Base-by-base conservation (phyloP, 1,140 invertebrate species). In the Tyrophagus putrescentiae region DNA sequence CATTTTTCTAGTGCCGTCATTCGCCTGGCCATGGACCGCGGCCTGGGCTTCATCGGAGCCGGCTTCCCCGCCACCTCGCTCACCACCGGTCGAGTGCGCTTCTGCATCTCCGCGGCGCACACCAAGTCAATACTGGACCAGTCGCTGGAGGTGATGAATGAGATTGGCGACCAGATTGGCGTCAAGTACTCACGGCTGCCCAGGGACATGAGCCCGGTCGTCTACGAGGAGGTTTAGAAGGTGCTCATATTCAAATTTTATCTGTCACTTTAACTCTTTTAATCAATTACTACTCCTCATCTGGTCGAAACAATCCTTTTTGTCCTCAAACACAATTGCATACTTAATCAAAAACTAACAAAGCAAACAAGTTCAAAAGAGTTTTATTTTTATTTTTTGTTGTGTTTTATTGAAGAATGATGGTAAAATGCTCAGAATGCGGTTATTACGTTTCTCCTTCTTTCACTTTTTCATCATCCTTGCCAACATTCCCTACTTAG, bases 1-100 rank as follows among this genome's bases (percentile, higher is more conserved):
- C 42, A 9, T 42, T 4, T 45, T 4, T 42, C 45, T 33, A 58
- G 56, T 25, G 32, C 33, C 28, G 34, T 59, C 13, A 25, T 62
- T 13, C 52, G 34, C 18, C 39, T 57, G 25, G 21, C 34, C 33
- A 29, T 13, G 34, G 3, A 27, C 13, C 57, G 39, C 29, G 3
- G 28, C 29, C 23, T 57, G 57, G 45, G 57, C 11, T 61, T 64
- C 29, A 29, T 59, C 63, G 92, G 94, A 60, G 95, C 97, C 60
- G 92, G 92, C 60, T 98, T 95, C 75, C 95, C 95, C 53, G 95
- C 95, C 31, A 97, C 93, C 16, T 85, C 90, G 39, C 79, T 99
- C 56, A 85, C 90, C 76, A 83, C 88, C 73, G 87, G 88, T 23
- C 80, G 94, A 69, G 92, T 93, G 63, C 75, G 95, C 65, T 95